Evolutionary conservation across 2,888 invertebrate genomes (phyloP).

Genomic region (Operophtera brumata): DNA sequence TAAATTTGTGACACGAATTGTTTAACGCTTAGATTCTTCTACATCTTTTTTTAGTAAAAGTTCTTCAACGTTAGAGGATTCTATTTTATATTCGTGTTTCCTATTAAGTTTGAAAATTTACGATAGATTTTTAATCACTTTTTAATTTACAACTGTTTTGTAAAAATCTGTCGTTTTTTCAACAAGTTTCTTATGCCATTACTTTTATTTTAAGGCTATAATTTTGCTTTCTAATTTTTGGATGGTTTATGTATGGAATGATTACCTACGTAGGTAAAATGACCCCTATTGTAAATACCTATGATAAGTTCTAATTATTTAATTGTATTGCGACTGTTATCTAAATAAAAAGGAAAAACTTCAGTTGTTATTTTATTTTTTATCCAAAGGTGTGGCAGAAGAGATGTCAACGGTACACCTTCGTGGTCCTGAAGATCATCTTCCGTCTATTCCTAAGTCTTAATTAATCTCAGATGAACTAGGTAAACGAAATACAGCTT

Average conservation of each 20-base stretch:
- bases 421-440: too few relatives aligned
- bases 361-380: constrained; percentile 26
- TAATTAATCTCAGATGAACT: too few relatives aligned
- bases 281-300: constrained; percentile 76
- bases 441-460: background rate
- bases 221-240: constrained; percentile 70
- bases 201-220: constrained; percentile 49
- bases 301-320: constrained; percentile 71
- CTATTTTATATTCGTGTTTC: constrained; percentile 40
- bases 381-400: too few relatives aligned
- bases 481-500: too few relatives aligned
- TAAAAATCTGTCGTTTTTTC: constrained; percentile 38
- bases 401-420: too few relatives aligned
- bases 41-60: constrained; percentile 57
- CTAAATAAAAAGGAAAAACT: constrained; percentile 72
- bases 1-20: background rate
- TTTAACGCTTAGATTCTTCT: constrained; percentile 37
- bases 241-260: constrained; percentile 72
- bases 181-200: constrained; percentile 42
- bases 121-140: constrained; percentile 18
- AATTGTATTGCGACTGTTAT: constrained; percentile 78
- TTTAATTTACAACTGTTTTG: constrained; percentile 5
- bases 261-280: constrained; percentile 79
- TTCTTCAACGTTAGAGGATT: constrained; percentile 46
- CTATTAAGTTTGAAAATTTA: constrained; percentile 34